Conservation (phyloP, 2,888 invertebrate species). For the Tricholauxania praeusta region DNA sequence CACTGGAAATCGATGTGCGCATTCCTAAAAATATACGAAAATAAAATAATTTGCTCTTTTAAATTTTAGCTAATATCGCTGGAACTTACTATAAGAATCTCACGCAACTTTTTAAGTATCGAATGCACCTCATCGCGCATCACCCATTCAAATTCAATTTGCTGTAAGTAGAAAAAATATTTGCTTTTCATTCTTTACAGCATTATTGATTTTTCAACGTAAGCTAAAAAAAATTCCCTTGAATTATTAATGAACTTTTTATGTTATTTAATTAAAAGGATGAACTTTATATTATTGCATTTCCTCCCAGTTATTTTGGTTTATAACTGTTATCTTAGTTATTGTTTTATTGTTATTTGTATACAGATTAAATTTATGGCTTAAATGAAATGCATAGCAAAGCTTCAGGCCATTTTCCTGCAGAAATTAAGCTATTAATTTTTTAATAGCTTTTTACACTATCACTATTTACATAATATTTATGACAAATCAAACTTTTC, state of each 20-base stretch:
- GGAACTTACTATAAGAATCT: slow-evolving; percentile 80
- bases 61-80: slow-evolving; percentile 23
- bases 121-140: slow-evolving; percentile 88
- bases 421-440: slow-evolving; percentile 32
- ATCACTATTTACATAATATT: slow-evolving; percentile 3
- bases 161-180: slow-evolving; percentile 73
- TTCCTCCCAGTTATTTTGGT: no score
- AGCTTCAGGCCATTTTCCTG: no score
- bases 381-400: no score
- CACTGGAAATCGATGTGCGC: slow-evolving; percentile 85
- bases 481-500: no score
- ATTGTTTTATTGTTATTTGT: no score
- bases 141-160: slow-evolving; percentile 94
- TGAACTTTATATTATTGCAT: no score
- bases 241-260: no score
- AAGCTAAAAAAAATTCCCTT: neutral
- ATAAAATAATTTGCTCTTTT: slow-evolving; percentile 22
- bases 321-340: no score
- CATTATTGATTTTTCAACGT: slow-evolving; percentile 40
- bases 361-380: no score
- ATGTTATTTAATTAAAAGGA: no score
- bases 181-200: slow-evolving; percentile 14
- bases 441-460: slow-evolving; percentile 27
- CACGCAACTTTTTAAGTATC: slow-evolving; percentile 83
- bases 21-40: slow-evolving; percentile 73